These are phyloP conservation scores for Cydia pomonella DNA, from an alignment of 1,140 invertebrate species.

Conservation along the genomic window DNA sequence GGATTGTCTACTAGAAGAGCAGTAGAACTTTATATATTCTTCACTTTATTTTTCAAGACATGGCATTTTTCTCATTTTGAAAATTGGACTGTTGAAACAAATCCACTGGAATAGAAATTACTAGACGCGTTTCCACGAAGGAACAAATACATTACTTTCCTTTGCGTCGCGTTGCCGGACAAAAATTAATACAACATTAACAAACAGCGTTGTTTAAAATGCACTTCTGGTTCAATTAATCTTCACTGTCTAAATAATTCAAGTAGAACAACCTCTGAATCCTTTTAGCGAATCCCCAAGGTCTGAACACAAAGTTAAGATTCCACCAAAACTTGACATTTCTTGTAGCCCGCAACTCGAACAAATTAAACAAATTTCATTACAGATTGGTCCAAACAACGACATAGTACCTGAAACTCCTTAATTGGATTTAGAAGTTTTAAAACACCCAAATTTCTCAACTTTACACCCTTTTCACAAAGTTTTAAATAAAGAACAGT, in stretches of 20 bases:
- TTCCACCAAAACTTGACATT: slow-evolving; percentile 29
- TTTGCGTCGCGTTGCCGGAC: too few species aligned
- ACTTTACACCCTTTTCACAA: slow-evolving; percentile 41
- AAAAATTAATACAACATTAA: too few species aligned
- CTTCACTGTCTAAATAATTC: not conserved
- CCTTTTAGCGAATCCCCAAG: slow-evolving; percentile 11
- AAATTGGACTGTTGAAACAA: too few species aligned
- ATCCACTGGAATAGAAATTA: too few species aligned
- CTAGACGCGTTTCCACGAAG: too few species aligned
- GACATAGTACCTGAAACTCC: slow-evolving; percentile 39
- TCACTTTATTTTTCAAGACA: too few species aligned
- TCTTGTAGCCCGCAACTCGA: slow-evolving; percentile 36
- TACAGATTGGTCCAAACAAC: slow-evolving; percentile 40
- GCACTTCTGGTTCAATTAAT: not conserved
- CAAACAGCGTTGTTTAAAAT: too few species aligned
- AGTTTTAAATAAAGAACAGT: slow-evolving; percentile 35
- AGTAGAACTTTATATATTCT: too few species aligned
- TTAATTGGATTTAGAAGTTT: slow-evolving; percentile 42
- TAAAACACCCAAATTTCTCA: slow-evolving; percentile 38
- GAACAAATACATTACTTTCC: too few species aligned
- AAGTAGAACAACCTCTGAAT: not conserved
- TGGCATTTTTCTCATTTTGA: too few species aligned
- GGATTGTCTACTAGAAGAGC: too few species aligned
- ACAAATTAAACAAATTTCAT: slow-evolving; percentile 45
- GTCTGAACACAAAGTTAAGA: slow-evolving; percentile 33